Base-by-base conservation (phyloP, 2,888 invertebrate species). In the Ischnus inquisitorius region DNA sequence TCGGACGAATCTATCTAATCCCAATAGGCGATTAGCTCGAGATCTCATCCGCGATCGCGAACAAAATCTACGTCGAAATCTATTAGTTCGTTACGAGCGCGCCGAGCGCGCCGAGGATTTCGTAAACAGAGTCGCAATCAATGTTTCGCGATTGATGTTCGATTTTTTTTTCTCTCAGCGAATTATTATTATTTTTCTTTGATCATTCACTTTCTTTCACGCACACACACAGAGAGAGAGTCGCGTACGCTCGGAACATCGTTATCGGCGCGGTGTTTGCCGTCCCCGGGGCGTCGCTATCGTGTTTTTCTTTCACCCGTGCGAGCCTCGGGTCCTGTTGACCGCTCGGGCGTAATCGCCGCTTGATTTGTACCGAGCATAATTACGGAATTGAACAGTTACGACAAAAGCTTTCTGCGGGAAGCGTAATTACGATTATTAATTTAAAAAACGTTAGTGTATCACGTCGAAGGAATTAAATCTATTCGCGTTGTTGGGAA, bases 291-390 rank as follows among this genome's bases (percentile, higher is more conserved):
- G 34, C 72, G 43, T 14, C 69, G 57, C 65, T 87, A 86, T 87
- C 84, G 81, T 86, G 68, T 86, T 86, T 84, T 87, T 78, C 67
- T 84, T 82, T 80, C 60, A 60, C 62, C 65, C 68, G 62, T 75
- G 62, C 51, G 67, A 79, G n/a, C 57, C 62, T 74, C 69, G 67
- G 79, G 71, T 85, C 83, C 68, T 68, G 82, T 83, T 84, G 84
- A 87, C 75, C 78, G 81, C 78, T 51, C 62, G 12, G n/a, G 64
- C 43, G 69, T 48, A 65, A 75, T 79, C 79, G 46, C 64, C 10
- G 64, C 75, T 69, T 22, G 71, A 83, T 79, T 82, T 67, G 39
- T 57, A 16, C 41, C 10, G 19, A 43, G 46, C 46, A 22, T 19
- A 60, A 43, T 34, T 16, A 68, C 1, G 16, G 46, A 68, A 19